Percentiles rank a stretch among this genome's conserved stretches.
Conservation (phyloP, 2,888 invertebrate species). For the Coenonympha arcania region DNA sequence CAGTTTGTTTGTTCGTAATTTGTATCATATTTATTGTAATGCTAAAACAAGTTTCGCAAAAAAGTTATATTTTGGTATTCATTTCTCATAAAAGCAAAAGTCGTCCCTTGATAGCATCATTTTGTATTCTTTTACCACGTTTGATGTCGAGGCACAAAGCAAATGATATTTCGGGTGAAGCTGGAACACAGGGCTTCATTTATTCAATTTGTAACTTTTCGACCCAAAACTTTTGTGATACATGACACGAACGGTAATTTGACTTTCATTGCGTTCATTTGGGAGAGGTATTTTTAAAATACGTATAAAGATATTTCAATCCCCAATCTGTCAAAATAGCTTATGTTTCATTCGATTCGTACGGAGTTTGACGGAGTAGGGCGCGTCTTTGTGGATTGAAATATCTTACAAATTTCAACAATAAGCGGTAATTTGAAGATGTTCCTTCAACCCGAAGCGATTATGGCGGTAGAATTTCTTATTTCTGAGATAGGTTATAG, state of each 20-base stretch:
- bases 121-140: conserved; percentile 1
- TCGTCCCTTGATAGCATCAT: conserved; percentile 1
- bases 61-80: background rate
- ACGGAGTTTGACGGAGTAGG: too few relatives aligned
- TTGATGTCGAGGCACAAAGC: conserved; percentile 13
- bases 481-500: too few relatives aligned
- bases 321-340: too few relatives aligned
- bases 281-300: background rate
- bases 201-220: conserved; percentile 68
- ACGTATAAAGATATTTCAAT: too few relatives aligned
- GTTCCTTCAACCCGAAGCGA: background rate
- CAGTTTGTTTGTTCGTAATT: too few relatives aligned
- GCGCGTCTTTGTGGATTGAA: too few relatives aligned
- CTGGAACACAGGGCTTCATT: conserved; percentile 40
- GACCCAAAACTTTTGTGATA: conserved; percentile 69
- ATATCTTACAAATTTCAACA: background rate
- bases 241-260: conserved; percentile 67
- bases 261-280: conserved; percentile 60
- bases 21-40: too few relatives aligned
- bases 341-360: too few relatives aligned
- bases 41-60: background rate
- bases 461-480: too few relatives aligned
- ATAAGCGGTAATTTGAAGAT: background rate
- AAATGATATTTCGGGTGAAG: conserved; percentile 25
- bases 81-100: conserved; percentile 1